phyloP scores from a whole-genome alignment of 1,140 invertebrate species.

The Marisa cornuarietis region DNA sequence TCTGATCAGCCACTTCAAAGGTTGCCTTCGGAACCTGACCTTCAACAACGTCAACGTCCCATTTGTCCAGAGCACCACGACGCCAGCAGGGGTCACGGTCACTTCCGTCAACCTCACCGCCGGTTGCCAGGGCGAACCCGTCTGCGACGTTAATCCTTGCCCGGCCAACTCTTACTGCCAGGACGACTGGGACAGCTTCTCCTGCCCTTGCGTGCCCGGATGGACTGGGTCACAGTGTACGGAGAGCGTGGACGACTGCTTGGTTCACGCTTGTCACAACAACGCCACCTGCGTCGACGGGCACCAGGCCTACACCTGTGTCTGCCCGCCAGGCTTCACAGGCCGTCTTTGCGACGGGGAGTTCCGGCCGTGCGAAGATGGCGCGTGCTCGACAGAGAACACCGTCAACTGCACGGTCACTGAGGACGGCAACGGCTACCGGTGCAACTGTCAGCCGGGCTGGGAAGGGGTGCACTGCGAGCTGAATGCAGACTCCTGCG shows the following conservation, averaged over 20 bases:
- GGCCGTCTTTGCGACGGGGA: conserved; percentile 50
- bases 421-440: conserved; percentile 25
- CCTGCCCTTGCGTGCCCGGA: conserved; percentile 81
- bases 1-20: conserved; percentile 46
- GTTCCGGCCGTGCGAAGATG: conserved; percentile 29
- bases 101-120: conserved; percentile 14
- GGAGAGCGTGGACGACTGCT: conserved; percentile 37
- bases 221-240: conserved; percentile 39
- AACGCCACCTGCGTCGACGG: conserved; percentile 49
- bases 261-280: conserved; percentile 43
- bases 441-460: conserved; percentile 40
- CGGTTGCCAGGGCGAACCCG: conserved; percentile 77
- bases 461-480: conserved; percentile 55
- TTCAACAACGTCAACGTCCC: conserved; percentile 42
- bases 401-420: conserved; percentile 35
- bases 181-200: conserved; percentile 68
- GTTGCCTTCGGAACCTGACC: conserved; percentile 46
- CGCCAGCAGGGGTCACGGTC: conserved; percentile 24
- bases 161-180: conserved; percentile 86
- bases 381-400: conserved; percentile 34
- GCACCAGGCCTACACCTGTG: conserved; percentile 49
- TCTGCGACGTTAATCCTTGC: conserved; percentile 90
- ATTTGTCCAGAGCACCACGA: conserved; percentile 22
- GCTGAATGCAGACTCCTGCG: conserved; percentile 67
- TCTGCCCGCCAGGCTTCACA: conserved; percentile 50